A percentile compares a stretch with the other conserved stretches of the same genome.
These are phyloP conservation scores for Balearica regulorum DNA, from an alignment of 2,797 vertebrate genomes.

Conservation along the genomic window DNA sequence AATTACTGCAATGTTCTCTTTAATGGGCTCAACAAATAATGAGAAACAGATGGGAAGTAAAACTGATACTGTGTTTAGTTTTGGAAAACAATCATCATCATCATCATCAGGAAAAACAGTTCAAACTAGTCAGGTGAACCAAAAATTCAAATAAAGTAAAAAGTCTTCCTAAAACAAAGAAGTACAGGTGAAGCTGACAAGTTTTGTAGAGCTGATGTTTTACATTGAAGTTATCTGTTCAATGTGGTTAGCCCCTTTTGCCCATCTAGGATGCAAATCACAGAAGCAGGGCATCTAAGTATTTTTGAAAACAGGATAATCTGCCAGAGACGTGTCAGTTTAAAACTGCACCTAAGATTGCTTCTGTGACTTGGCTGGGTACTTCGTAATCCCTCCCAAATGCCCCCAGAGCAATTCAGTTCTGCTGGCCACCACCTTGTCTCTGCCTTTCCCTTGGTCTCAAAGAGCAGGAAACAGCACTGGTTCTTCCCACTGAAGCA, in stretches of 20 bases:
- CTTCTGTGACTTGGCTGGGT: background rate
- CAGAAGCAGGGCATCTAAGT: background rate
- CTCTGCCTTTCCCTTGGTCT: background rate
- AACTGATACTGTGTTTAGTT: background rate
- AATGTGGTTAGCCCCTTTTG: background rate
- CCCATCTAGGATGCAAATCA: background rate
- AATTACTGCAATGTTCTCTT: background rate
- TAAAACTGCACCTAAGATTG: background rate
- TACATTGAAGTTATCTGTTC: background rate
- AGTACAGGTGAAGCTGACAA: background rate
- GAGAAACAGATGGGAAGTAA: conserved; percentile 1
- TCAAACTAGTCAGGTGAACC: background rate
- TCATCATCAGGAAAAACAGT: background rate
- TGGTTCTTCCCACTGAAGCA: background rate
- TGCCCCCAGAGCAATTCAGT: background rate
- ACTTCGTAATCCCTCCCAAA: background rate
- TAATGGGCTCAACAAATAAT: background rate
- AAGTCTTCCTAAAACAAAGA: background rate
- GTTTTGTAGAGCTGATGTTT: background rate
- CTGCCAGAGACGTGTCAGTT: background rate
- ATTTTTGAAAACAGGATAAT: background rate
- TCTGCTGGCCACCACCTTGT: background rate
- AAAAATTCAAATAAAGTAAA: background rate
- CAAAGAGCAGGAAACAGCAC: background rate
- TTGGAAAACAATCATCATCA: background rate